phyloP scores from a whole-genome alignment of 2,888 invertebrate species.

The Tromatobia lineatoria region DNA sequence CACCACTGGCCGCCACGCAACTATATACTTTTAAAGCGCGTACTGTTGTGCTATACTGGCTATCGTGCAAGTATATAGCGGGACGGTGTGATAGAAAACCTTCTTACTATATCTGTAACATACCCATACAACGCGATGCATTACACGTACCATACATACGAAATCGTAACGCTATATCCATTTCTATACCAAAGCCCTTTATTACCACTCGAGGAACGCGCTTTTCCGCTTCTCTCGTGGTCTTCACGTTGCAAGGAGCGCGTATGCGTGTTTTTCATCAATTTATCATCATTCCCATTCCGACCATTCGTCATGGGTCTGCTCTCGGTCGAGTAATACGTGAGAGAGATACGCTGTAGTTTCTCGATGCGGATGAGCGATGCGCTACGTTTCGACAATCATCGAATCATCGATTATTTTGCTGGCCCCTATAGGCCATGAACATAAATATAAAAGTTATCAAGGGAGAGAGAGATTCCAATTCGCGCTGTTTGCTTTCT shows the following conservation, averaged over 20 bases:
- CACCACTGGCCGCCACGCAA: conserved; percentile 52
- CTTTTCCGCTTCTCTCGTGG: conserved; percentile 12
- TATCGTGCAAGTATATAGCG: conserved; percentile 32
- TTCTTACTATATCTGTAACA: conserved; percentile 9
- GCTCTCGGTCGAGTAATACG: not conserved
- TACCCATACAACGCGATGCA: not conserved
- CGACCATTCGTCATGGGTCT: conserved; percentile 38
- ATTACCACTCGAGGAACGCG: conserved; percentile 25
- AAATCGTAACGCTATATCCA: not conserved
- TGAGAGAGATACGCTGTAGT: not conserved
- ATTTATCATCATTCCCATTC: conserved; percentile 53
- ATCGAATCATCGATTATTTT: conserved; percentile 14
- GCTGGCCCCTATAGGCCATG: not conserved
- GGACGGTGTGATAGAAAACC: not conserved
- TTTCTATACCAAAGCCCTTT: conserved; percentile 25
- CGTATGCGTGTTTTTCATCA: conserved; percentile 33
- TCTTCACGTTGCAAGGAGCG: not conserved
- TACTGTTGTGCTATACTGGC: conserved; percentile 12
- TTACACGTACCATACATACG: not conserved
- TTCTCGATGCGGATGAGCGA: conserved; percentile 7
- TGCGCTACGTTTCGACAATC: conserved; percentile 20
- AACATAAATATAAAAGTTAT: not conserved
- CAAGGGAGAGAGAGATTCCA: not conserved
- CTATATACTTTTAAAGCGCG: conserved; percentile 42
- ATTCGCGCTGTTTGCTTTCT: no score